A percentile compares a stretch with the other conserved stretches of the same genome.
Conservation (phyloP, 2,113 vertebrate species). For the Tretioscincus oriximinensis region DNA sequence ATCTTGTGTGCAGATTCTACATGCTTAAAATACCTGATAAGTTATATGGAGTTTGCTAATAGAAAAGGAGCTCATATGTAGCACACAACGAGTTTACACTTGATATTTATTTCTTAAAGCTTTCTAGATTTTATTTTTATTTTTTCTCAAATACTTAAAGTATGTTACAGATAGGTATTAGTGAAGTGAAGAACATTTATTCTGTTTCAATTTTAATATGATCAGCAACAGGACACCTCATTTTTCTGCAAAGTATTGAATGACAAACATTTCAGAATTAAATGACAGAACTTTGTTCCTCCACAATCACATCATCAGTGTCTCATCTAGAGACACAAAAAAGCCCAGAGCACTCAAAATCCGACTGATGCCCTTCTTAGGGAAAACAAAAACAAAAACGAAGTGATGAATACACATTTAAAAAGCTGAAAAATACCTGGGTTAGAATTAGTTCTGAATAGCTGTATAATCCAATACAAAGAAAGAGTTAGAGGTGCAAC, state of each 20-base stretch:
- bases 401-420: slow-evolving; percentile 6
- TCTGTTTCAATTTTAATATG: neutral
- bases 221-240: neutral
- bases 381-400: neutral
- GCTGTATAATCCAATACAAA: neutral
- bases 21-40: accelerated
- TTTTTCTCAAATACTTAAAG: slow-evolving; percentile 16
- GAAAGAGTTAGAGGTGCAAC: neutral
- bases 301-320: neutral
- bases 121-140: neutral
- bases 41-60: slow-evolving; percentile 1
- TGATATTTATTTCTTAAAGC: neutral
- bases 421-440: neutral
- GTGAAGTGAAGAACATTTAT: neutral
- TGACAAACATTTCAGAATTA: slow-evolving; percentile 15
- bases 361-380: too few species aligned
- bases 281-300: too few species aligned
- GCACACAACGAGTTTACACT: neutral
- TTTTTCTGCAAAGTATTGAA: neutral
- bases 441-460: neutral
- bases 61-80: neutral
- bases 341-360: neutral
- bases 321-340: neutral
- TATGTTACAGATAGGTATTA: neutral
- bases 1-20: neutral